Conservation (phyloP, 2,113 vertebrate species). For the Piaya cayana region DNA sequence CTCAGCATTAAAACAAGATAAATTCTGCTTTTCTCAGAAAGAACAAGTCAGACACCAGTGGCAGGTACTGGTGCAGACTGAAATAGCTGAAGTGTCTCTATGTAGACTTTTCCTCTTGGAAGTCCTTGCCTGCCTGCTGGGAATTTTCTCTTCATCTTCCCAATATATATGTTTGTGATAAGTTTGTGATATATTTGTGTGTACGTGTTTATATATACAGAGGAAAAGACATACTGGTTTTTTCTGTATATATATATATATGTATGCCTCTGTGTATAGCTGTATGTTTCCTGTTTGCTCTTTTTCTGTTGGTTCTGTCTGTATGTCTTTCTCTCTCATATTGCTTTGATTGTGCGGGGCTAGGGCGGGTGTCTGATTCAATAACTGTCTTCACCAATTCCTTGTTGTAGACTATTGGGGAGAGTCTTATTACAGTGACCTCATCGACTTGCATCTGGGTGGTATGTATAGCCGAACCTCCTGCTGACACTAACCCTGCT, state of each 20-base stretch:
- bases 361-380: conserved; percentile 64
- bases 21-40: conserved; percentile 12
- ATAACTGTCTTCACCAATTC: conserved; percentile 97
- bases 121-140: conserved; percentile 31
- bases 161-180: neutral
- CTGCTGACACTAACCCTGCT: conserved; percentile 87
- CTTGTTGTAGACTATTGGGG: conserved; percentile 99
- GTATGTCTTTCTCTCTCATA: conserved; percentile 1
- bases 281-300: conserved; percentile 9
- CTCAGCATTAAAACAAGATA: neutral
- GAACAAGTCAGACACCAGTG: neutral
- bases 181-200: neutral
- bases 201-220: neutral
- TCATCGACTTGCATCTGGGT: conserved; percentile 99
- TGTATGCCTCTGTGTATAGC: neutral
- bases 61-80: neutral
- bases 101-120: neutral
- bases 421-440: conserved; percentile 99
- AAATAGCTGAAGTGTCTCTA: neutral
- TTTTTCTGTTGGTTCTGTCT: conserved; percentile 24
- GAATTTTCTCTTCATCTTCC: conserved; percentile 33
- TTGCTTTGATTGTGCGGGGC: conserved; percentile 61
- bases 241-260: neutral
- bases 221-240: rapidly evolving
- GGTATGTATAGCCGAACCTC: conserved; percentile 97